These are phyloP conservation scores for Butastur rufipennis DNA, from an alignment of 2,113 vertebrate species.

Conservation along the genomic window DNA sequence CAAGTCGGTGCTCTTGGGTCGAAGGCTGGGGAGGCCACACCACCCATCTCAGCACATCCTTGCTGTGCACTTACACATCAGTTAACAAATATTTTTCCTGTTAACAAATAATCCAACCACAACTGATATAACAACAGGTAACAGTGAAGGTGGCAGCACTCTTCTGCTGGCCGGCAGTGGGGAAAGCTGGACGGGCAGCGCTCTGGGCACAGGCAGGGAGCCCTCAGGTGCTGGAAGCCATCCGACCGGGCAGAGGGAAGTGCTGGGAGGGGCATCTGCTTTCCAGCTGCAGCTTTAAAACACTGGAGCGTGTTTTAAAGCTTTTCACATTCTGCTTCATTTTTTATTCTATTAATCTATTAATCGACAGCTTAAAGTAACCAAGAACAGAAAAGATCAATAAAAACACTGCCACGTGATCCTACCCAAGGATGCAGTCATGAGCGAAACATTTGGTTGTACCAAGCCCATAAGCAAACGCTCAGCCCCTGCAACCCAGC, in stretches of 20 bases:
- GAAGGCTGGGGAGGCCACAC: neutral
- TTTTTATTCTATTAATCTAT: neutral
- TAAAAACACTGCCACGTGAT: rapidly evolving
- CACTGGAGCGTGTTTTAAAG: neutral
- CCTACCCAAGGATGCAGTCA: rapidly evolving
- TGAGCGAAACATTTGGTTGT: neutral
- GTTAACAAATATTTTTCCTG: neutral
- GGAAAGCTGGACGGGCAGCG: neutral
- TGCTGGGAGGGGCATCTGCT: neutral
- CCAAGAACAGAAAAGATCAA: neutral
- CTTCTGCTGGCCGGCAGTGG: neutral
- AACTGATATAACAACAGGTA: no score
- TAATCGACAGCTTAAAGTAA: neutral
- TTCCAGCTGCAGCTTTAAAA: neutral
- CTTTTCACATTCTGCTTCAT: neutral
- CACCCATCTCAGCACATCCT: neutral
- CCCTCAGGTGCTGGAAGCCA: neutral
- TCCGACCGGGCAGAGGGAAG: neutral
- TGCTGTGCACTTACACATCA: neutral
- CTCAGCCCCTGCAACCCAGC: neutral
- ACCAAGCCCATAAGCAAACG: neutral
- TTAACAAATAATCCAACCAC: neutral
- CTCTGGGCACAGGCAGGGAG: no score
- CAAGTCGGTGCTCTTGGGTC: rapidly evolving
- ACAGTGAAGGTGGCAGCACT: neutral